These are phyloP conservation scores for Nemotelus nigrinus DNA, from an alignment of 2,888 invertebrate genomes.

Conservation along the genomic window DNA sequence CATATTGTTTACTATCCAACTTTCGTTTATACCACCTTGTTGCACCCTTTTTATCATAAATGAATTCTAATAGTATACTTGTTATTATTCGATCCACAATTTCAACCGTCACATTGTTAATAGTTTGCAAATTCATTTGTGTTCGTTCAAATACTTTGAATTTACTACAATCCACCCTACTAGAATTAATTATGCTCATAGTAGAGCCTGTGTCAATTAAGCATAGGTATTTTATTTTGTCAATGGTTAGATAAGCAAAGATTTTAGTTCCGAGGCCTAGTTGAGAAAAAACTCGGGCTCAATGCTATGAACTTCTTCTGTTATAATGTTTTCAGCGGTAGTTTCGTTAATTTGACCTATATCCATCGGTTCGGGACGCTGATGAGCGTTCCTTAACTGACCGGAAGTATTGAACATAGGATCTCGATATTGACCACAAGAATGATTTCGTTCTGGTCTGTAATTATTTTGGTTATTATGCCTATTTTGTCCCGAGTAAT, in stretches of 20 bases:
- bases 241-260: neutral
- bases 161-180: slow-evolving; percentile 9
- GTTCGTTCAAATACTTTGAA: slow-evolving; percentile 23
- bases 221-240: neutral
- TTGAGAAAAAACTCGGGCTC: slow-evolving; percentile 26
- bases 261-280: slow-evolving; percentile 24
- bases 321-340: neutral
- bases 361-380: slow-evolving; percentile 8
- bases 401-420: neutral
- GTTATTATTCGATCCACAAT: slow-evolving; percentile 9
- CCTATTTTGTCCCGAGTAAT: neutral
- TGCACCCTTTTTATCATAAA: neutral
- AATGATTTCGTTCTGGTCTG: neutral
- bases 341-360: neutral
- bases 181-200: no score
- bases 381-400: slow-evolving; percentile 12
- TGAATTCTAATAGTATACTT: neutral
- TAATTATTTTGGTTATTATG: neutral
- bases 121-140: slow-evolving; percentile 10
- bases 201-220: neutral
- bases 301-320: slow-evolving; percentile 7
- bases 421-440: neutral
- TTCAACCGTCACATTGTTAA: slow-evolving; percentile 12
- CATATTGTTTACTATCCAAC: neutral
- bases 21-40: neutral